Evolutionary conservation across 2,113 vertebrate species (phyloP), one percentile per base, ranked within the genome.

Genomic region (Brienomyrus brachyistius): DNA sequence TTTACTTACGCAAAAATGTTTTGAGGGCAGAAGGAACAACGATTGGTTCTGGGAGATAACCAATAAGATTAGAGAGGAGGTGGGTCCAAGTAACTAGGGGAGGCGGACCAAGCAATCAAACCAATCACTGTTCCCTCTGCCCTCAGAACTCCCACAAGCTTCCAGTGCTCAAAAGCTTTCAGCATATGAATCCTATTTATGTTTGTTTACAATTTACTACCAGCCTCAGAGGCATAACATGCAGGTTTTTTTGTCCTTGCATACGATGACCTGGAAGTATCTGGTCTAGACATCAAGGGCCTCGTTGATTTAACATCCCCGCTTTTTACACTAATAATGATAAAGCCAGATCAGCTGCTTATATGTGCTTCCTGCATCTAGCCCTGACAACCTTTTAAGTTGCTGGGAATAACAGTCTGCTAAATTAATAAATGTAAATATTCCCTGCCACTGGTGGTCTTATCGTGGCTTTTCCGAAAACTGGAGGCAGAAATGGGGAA

Each of bases 271-370:
- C 45, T 47, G 82, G 10, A 87, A 31, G 50, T 87, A 87, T 54
- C 85, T 87, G 85, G 50, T 35, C 48, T 54, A 54, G 48, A 54
- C 51, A 87, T 54, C 85, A 87, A 35, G 31, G 11, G 1, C 31
- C 31, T 87, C 56, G n/a, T 48, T 56, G 85, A 56, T 54, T 51
- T 87, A 87, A 56, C 85, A 31, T 31, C 11, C 50, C 45, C 7
- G 11, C 35, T 87, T 87, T 87, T 87, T 56, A 50, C 50, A 54
- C 51, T 87, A 87, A 54, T 52, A 87, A 87, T 54, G 85, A 54
- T 87, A 87, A 87, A 87, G 51, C 85, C 85, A 87, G 85, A 54
- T 87, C 51, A 87, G 13, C 85, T 56, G 85, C n/a, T 54, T 87
- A 51, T 52, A 54, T 54, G n/a, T 35, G 15, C 15, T 86, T 52